A percentile compares a stretch with the other conserved stretches of the same genome.
Conservation (phyloP, 2,113 vertebrate species). For the Silurus asotus region DNA sequence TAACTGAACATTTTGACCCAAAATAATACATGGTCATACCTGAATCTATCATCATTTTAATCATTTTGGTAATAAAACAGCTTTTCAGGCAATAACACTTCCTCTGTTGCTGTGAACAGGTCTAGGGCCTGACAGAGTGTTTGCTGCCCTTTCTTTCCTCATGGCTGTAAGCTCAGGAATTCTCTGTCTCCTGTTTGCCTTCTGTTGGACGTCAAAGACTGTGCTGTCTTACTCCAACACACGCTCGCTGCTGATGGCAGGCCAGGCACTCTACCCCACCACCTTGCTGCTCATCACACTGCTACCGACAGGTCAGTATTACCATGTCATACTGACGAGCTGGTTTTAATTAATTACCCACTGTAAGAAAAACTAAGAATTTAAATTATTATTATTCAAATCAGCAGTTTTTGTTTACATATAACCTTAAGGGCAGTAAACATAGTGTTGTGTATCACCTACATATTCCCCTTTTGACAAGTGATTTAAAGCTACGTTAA, state of each 20-base stretch:
- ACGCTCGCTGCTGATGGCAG: slow-evolving; percentile 69
- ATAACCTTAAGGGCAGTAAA: not conserved
- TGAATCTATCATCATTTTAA: not conserved
- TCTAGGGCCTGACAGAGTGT: slow-evolving; percentile 67
- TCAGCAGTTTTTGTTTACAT: not conserved
- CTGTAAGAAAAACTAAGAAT: not conserved
- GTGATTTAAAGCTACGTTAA: not conserved
- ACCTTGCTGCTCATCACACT: slow-evolving; percentile 73
- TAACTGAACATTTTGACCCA: not conserved
- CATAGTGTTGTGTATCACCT: not conserved
- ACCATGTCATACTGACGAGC: slow-evolving; percentile 2
- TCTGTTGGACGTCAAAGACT: slow-evolving; percentile 74
- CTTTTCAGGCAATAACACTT: not conserved
- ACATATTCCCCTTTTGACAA: not conserved
- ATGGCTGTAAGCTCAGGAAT: slow-evolving; percentile 69
- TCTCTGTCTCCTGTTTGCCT: slow-evolving; percentile 73
- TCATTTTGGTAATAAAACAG: not conserved
- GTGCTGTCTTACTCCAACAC: slow-evolving; percentile 74
- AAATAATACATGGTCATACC: not conserved
- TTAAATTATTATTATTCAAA: not conserved
- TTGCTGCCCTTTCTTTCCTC: slow-evolving; percentile 70
- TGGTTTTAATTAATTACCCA: not conserved
- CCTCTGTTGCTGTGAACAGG: slow-evolving; percentile 57
- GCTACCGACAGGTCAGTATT: slow-evolving; percentile 67
- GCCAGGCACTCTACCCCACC: slow-evolving; percentile 71